These are phyloP conservation scores for Rallus limicola DNA, from an alignment of 2,113 vertebrate genomes.

Conservation along the genomic window DNA sequence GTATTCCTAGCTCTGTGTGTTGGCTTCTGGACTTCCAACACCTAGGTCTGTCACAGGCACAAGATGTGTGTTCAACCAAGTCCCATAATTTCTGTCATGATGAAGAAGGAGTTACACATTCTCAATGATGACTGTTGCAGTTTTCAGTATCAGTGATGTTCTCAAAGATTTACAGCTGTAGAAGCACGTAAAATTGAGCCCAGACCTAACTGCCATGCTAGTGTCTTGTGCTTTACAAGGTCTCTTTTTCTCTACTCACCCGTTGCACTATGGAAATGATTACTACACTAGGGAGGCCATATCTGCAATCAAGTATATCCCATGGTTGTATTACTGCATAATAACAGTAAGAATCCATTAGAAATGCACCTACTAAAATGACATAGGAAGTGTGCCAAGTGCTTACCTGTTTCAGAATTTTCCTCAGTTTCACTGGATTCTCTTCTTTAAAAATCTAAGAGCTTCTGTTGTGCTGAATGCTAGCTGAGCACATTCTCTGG, in stretches of 20 bases:
- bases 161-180: background rate
- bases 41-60: background rate
- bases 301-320: background rate
- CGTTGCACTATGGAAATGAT: background rate
- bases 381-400: background rate
- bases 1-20: background rate
- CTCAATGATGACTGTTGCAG: background rate
- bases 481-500: background rate
- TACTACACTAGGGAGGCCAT: background rate
- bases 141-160: background rate
- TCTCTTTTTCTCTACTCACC: background rate
- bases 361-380: background rate
- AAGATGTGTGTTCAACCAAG: background rate
- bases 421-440: background rate
- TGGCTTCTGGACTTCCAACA: background rate
- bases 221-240: background rate
- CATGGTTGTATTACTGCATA: background rate
- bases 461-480: background rate
- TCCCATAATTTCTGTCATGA: background rate
- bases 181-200: background rate
- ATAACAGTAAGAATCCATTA: constrained; percentile 4
- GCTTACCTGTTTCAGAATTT: background rate
- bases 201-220: background rate
- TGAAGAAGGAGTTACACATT: background rate
- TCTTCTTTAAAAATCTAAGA: background rate